These are phyloP conservation scores for Galagoides demidoff DNA, from an alignment of 2,797 vertebrate genomes.

Conservation along the genomic window DNA sequence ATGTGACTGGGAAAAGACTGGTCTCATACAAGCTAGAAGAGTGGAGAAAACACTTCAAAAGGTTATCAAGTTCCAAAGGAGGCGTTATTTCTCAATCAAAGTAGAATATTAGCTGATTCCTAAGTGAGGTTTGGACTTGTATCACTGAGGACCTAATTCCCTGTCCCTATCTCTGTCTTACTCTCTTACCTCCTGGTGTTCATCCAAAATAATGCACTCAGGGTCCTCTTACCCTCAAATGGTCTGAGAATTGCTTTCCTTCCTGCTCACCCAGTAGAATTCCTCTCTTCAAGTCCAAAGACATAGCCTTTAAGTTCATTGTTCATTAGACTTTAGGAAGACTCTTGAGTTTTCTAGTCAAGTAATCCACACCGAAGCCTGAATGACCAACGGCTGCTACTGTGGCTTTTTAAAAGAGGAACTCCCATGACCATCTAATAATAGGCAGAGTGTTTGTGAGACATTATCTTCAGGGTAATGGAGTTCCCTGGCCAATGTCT, in stretches of 20 bases:
- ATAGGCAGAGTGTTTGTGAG: background rate
- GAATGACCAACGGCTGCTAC: background rate
- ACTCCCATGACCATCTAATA: background rate
- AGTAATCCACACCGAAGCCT: background rate
- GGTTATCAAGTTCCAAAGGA: background rate
- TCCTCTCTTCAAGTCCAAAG: background rate
- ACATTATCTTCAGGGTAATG: background rate
- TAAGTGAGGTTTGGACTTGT: background rate
- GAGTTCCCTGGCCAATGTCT: background rate
- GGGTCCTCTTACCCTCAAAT: background rate
- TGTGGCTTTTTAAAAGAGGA: conserved; percentile 32
- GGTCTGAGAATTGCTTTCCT: background rate
- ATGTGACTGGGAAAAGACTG: background rate
- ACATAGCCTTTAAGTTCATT: background rate
- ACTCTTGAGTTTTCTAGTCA: background rate
- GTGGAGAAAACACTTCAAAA: background rate
- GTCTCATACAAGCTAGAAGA: background rate
- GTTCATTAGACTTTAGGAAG: background rate
- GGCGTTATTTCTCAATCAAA: background rate
- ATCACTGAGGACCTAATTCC: background rate
- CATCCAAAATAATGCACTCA: background rate
- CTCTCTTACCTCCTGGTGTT: background rate
- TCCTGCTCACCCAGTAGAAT: background rate
- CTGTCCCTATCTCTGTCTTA: background rate
- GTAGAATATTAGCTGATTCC: background rate